Base-by-base conservation (phyloP, 2,888 invertebrate species). In the Tetranychus piercei region DNA sequence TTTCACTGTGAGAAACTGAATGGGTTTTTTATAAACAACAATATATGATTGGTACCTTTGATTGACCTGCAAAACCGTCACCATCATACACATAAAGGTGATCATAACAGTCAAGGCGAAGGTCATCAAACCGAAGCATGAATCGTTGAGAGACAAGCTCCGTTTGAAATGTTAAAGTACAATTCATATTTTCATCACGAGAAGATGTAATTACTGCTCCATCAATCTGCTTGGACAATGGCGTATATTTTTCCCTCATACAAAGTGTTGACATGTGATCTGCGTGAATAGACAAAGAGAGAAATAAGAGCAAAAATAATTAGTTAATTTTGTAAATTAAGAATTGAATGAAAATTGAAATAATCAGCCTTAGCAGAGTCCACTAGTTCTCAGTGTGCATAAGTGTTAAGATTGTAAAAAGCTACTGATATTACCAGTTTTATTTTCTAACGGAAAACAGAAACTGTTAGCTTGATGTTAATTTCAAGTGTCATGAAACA, bases 81-180 rank as follows among this genome's bases (percentile, higher is more conserved):
- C 93, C 93, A 84, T 94, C 94, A 82, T 91, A 94, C 81, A 94
- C 90, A 81, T 89, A 90, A 75, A 94, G 88, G 83, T 92, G 92
- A 84, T 94, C 94, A 82, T 93, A 93, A 85, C 94, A 94, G 84
- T 94, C 94, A 78, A 94, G 86, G 83, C 92, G 91, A 80, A 94
- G 86, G 83, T 90, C 87, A 82, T 94, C 93, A 84, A 94, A 94
- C 81, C 93, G 88, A 81, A 94, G 87, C 91, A 94, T 93, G 84
- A 94, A 94, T 80, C 92, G 87, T 85, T 94, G 94, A 81, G 93
- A 86, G 80, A 94, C 91, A 82, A 92, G 91, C 85, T 93, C 92
- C 79, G 94, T 94, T 85, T 93, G 93, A 84, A 93, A 94, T 75
- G 93, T 94, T 82, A 93, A 90, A 80, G 90, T 88, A 85, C 94